Evolutionary conservation across 2,888 invertebrate species (phyloP).

Genomic region (Chelonus formosanus): DNA sequence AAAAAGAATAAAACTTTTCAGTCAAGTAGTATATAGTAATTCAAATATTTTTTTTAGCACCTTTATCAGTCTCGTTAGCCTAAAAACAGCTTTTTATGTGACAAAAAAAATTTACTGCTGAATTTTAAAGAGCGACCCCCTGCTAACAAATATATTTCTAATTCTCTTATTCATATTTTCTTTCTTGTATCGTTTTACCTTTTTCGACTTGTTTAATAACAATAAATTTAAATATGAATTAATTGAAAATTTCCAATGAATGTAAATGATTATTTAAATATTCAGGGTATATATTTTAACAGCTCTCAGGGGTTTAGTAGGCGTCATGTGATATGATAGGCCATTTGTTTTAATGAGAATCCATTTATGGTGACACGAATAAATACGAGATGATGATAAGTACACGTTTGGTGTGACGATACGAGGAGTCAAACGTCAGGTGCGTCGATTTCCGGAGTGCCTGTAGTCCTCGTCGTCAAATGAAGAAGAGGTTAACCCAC

Average conservation of each 20-base stretch:
- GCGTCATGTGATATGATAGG: constrained; percentile 7
- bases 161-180: constrained; percentile 30
- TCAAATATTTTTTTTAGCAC: constrained; percentile 35
- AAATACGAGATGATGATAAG: constrained; percentile 2
- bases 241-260: too few relatives aligned
- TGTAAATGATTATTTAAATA: too few relatives aligned
- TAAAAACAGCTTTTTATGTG: constrained; percentile 44
- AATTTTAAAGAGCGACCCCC: constrained; percentile 41
- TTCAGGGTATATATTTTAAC: constrained; percentile 9
- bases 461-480: too few relatives aligned
- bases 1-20: background rate
- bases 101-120: constrained; percentile 50
- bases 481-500: constrained; percentile 19
- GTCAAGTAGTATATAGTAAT: too few relatives aligned
- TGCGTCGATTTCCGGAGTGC: too few relatives aligned
- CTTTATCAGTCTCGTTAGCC: constrained; percentile 46
- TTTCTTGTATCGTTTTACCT: constrained; percentile 7
- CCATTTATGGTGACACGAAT: constrained; percentile 27
- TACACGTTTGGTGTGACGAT: background rate
- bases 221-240: too few relatives aligned
- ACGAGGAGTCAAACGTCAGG: too few relatives aligned
- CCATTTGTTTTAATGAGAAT: constrained; percentile 30
- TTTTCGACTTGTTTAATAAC: constrained; percentile 14
- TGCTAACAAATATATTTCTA: constrained; percentile 29
- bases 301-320: constrained; percentile 14